Evolutionary conservation across 2,888 invertebrate species (phyloP), one percentile per base, ranked within the genome.

Genomic region (Hermaeophaga mercurialis): DNA sequence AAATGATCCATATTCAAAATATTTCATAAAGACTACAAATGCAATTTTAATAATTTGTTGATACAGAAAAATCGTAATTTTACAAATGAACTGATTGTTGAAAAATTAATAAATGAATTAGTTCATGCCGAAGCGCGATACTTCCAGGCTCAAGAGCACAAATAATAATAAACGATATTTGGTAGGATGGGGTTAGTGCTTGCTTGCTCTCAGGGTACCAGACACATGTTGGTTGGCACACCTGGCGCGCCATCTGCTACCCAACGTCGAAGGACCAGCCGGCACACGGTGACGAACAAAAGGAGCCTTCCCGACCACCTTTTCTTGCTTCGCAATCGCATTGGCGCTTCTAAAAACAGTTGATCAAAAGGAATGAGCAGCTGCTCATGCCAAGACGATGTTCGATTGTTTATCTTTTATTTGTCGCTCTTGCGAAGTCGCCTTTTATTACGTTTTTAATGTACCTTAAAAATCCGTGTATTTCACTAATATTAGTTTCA

Each of bases 161-260:
- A n/a, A n/a, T n/a, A n/a, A n/a, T n/a, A 22, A 22, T 34, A 34
- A 34, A 34, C 11, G 43, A 24, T 43, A 24, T 24, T 43, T 43
- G 12, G 36, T 17, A 36, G 34, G 56, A 57, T 57, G 58, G 58
- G 58, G 61, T 58, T 61, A 41, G 9, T 38, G 6, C 19, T 36
- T 19, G 22, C 17, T 11, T 33, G 47, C 46, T 44, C 36, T 22
- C 9, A 46, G 61, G 54, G 33, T 54, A 58, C 56, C 56, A 54
- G 63, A 62, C 63, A 65, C 64, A 66, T 63, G 66, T 66, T 59
- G 53, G 41, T 41, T 50, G 44, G 52, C 69, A 74, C 75, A 75
- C 75, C 75, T 75, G 75, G 75, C 72, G 64, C 68, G 69, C 69
- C 75, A 75, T 74, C 75, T 75, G 75, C 66, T 66, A 66, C 36